These are phyloP conservation scores for Aplochiton taeniatus DNA, from an alignment of 2,797 vertebrate genomes.

Conservation along the genomic window DNA sequence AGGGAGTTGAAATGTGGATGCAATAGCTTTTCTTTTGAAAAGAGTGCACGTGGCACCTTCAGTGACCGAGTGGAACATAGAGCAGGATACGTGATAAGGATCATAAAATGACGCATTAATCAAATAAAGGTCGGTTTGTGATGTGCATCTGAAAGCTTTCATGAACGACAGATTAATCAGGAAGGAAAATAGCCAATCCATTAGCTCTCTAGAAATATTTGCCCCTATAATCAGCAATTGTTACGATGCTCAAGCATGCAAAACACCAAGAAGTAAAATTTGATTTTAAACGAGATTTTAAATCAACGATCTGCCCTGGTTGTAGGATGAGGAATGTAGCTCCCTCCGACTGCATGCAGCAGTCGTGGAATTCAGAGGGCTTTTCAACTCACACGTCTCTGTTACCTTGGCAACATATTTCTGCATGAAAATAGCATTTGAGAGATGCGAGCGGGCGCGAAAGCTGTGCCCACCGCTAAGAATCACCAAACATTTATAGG, in stretches of 20 bases:
- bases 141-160: conserved; percentile 33
- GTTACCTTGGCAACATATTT: conserved; percentile 84
- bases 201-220: too few species aligned
- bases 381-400: conserved; percentile 68
- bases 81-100: conserved; percentile 32
- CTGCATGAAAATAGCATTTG: conserved; percentile 79
- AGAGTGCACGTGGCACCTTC: conserved; percentile 30
- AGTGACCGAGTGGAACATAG: conserved; percentile 29
- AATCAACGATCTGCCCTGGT: conserved; percentile 12
- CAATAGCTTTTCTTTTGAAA: conserved; percentile 38
- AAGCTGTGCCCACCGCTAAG: conserved; percentile 51
- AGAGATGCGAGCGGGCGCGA: conserved; percentile 18
- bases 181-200: neutral
- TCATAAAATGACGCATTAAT: conserved; percentile 44
- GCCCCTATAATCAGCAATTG: neutral
- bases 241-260: too few species aligned
- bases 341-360: conserved; percentile 52
- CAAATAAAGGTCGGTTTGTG: conserved; percentile 55
- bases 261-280: too few species aligned
- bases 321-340: conserved; percentile 49
- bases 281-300: too few species aligned
- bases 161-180: conserved; percentile 11
- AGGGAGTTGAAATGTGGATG: conserved; percentile 51
- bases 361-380: conserved; percentile 64
- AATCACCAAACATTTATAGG: conserved; percentile 23